phyloP scores from a whole-genome alignment of 1,140 invertebrate species.

The Theocolax elegans region DNA sequence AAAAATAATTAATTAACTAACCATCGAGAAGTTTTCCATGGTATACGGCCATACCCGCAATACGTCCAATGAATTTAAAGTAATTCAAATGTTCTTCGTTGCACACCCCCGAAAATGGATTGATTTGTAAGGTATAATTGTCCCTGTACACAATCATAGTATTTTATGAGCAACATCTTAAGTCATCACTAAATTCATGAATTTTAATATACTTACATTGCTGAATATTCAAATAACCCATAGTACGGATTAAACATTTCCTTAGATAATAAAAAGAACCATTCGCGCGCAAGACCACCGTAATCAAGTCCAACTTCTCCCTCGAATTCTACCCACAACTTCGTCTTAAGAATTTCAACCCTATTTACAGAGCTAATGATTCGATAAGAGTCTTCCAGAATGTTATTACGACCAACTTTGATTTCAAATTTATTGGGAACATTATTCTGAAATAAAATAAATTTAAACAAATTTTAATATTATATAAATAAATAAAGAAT shows the following conservation, averaged over 20 bases:
- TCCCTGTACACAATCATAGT: slow-evolving; percentile 80
- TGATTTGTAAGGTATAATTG: slow-evolving; percentile 99
- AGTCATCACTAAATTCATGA: slow-evolving; percentile 34
- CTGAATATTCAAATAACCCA: slow-evolving; percentile 98
- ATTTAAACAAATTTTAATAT: no score
- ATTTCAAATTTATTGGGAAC: slow-evolving; percentile 99
- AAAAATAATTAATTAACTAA: slow-evolving; percentile 62
- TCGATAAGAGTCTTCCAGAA: slow-evolving; percentile 95
- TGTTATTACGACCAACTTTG: slow-evolving; percentile 87
- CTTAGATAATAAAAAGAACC: slow-evolving; percentile 98
- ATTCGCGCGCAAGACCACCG: slow-evolving; percentile 95
- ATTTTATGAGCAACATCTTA: no score
- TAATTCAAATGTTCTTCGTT: slow-evolving; percentile 98
- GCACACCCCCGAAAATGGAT: slow-evolving; percentile 95
- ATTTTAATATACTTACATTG: slow-evolving; percentile 72
- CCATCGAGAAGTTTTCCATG: slow-evolving; percentile 97
- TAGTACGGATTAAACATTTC: slow-evolving; percentile 99
- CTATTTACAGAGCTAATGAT: slow-evolving; percentile 87
- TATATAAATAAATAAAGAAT: neutral
- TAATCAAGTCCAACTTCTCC: slow-evolving; percentile 97
- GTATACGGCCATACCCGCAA: slow-evolving; percentile 98
- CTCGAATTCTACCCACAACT: slow-evolving; percentile 99
- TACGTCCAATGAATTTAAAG: slow-evolving; percentile 98
- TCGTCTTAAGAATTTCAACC: slow-evolving; percentile 92
- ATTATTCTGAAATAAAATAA: slow-evolving; percentile 76